Evolutionary conservation across 2,888 invertebrate species (phyloP), one percentile per base, ranked within the genome.

Genomic region (Drosophila leonis): DNA sequence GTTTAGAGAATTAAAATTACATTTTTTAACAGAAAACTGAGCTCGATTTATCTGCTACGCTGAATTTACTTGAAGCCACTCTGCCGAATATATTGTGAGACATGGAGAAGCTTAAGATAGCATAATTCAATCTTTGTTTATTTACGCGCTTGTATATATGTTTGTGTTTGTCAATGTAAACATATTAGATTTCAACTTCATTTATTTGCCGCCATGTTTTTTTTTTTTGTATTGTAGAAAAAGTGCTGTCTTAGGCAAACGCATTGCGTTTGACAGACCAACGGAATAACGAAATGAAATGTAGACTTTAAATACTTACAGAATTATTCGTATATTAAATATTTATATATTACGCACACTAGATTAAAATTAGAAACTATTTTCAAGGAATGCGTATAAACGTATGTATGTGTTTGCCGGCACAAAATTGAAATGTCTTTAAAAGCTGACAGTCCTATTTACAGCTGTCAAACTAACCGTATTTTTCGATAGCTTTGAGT

Each of bases 221-320:
- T 42, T 44, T 24, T 39, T 42, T 52, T 31, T 18, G 8, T n/a
- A 46, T 31, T 49, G 4, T 24, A 2, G 15, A 33, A 57, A 41
- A 49, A 59, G 27, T 65, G 54, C 52, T 39, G 65, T 18, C 20
- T 42, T 54, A 27, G n/a, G 46, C 37, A 24, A 44, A 35, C 20
- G 29, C 9, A 42, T 13, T 35, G 8, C 0, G 5, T 8, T 33
- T 9, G 20, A 12, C n/a, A 44, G 15, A 8, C 8, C 12, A 27
- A 20, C 10, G 13, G 8, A 41, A 29, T 13, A 27, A 39, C 29
- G 15, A 27, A 4, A 41, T n/a, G n/a, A 35, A 20, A 31, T 24
- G 0, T n/a, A 13, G 3, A 15, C 18, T 18, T 33, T 5, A 10
- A 0, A 1, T 3, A 65, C 61, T 48, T 33, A 64, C 56, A 12